Conservation (phyloP, 2,797 vertebrate genomes). For the Lophius americanus region DNA sequence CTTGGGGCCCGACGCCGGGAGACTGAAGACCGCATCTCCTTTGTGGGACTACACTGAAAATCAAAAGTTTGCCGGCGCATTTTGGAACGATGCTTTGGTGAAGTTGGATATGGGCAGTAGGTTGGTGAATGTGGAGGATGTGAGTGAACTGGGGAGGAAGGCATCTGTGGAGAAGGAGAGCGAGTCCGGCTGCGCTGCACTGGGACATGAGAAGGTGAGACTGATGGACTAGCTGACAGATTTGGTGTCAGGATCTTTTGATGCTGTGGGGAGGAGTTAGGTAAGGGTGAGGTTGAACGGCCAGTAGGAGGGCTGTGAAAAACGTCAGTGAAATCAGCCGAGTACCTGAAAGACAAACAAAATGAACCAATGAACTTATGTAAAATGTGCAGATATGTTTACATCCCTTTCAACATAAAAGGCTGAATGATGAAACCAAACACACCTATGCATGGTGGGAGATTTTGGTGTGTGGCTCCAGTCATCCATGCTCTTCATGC, state of each 20-base stretch:
- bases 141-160: conserved; percentile 74
- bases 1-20: conserved; percentile 88
- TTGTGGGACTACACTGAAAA: conserved; percentile 78
- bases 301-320: conserved; percentile 76
- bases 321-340: conserved; percentile 75
- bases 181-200: conserved; percentile 79
- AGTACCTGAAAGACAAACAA: conserved; percentile 75
- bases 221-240: conserved; percentile 71
- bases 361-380: conserved; percentile 3
- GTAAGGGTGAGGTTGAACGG: conserved; percentile 77
- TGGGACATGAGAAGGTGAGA: conserved; percentile 72
- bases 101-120: conserved; percentile 82
- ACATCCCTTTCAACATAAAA: conserved; percentile 8
- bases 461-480: conserved; percentile 78
- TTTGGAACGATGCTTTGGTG: conserved; percentile 85
- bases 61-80: conserved; percentile 82
- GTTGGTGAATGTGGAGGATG: conserved; percentile 83
- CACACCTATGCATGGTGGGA: conserved; percentile 80
- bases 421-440: conserved; percentile 17
- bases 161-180: conserved; percentile 74
- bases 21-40: conserved; percentile 76
- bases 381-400: neutral
- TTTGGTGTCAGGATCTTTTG: conserved; percentile 78
- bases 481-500: conserved; percentile 83
- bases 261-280: conserved; percentile 79